Percentiles rank a stretch among this genome's conserved stretches.
Evolutionary conservation across 2,888 invertebrate species (phyloP).

Genomic region (Tenthredo scrophulariae): DNA sequence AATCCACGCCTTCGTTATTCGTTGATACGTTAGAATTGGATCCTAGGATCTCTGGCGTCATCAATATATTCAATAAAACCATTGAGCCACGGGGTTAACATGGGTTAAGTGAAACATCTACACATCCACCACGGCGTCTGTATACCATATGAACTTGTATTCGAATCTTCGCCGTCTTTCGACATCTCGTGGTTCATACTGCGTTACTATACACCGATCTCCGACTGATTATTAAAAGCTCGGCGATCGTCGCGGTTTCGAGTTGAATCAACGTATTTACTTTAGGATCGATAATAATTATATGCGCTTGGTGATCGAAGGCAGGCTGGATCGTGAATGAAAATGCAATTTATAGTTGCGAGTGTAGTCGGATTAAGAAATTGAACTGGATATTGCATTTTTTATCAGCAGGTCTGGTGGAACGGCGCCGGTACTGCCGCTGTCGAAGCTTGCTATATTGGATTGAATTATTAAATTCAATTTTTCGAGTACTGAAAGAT

Average conservation of each 20-base stretch:
- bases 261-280: background rate
- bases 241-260: background rate
- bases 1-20: conserved; percentile 32
- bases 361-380: conserved; percentile 76
- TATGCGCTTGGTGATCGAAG: conserved; percentile 27
- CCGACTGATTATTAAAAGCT: background rate
- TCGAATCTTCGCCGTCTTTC: conserved; percentile 6
- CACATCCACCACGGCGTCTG: conserved; percentile 41
- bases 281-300: conserved; percentile 37
- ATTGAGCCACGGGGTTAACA: conserved; percentile 61
- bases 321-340: conserved; percentile 21
- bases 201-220: background rate
- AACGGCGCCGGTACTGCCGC: conserved; percentile 22
- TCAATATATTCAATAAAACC: conserved; percentile 71
- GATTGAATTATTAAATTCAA: conserved; percentile 78
- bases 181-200: conserved; percentile 17
- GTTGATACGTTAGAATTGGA: conserved; percentile 36
- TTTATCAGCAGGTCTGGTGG: conserved; percentile 66
- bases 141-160: background rate
- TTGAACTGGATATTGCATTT: conserved; percentile 77
- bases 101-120: conserved; percentile 68
- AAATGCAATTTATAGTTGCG: conserved; percentile 46
- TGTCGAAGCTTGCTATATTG: conserved; percentile 66
- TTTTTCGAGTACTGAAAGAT: conserved; percentile 78
- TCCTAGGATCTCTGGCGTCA: conserved; percentile 70